Conservation (phyloP, 2,888 invertebrate species). For the Spodoptera littoralis region DNA sequence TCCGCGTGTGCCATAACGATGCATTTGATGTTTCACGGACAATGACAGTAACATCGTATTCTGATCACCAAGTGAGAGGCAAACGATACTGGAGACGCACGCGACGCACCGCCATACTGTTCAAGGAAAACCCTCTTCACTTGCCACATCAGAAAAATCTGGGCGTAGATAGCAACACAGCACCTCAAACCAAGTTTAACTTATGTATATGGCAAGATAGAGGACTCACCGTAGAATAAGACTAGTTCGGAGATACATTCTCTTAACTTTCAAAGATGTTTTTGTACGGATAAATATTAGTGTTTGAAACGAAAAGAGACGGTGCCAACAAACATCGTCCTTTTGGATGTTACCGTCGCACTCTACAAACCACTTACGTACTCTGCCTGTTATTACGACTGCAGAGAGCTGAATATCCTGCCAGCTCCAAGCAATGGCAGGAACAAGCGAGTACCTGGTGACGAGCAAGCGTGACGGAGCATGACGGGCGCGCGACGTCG, state of each 20-base stretch:
- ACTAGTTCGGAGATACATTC: constrained; percentile 30
- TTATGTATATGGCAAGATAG: constrained; percentile 25
- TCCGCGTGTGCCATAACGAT: constrained; percentile 79
- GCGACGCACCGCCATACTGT: constrained; percentile 71
- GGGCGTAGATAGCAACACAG: constrained; percentile 10
- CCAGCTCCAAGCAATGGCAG: constrained; percentile 12
- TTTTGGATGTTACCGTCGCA: constrained; percentile 12
- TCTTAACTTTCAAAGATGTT: constrained; percentile 21
- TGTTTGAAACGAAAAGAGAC: constrained; percentile 28
- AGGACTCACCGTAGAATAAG: constrained; percentile 24
- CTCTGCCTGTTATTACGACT: constrained; percentile 17
- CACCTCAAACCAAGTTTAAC: constrained; percentile 28
- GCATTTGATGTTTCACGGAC: constrained; percentile 74
- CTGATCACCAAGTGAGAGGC: constrained; percentile 85
- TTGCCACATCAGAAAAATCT: constrained; percentile 46
- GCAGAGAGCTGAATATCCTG: constrained; percentile 13
- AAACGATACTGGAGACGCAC: constrained; percentile 76
- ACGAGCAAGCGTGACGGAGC: constrained; percentile 24
- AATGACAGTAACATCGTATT: constrained; percentile 71
- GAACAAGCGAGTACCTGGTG: constrained; percentile 14
- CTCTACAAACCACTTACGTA: constrained; percentile 6
- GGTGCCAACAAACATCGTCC: constrained; percentile 9
- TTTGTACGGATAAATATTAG: background rate
- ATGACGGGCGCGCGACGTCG: constrained; percentile 62
- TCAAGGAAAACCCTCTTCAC: constrained; percentile 24